phyloP scores from a whole-genome alignment of 1,140 invertebrate species.

The Aphis gossypii region DNA sequence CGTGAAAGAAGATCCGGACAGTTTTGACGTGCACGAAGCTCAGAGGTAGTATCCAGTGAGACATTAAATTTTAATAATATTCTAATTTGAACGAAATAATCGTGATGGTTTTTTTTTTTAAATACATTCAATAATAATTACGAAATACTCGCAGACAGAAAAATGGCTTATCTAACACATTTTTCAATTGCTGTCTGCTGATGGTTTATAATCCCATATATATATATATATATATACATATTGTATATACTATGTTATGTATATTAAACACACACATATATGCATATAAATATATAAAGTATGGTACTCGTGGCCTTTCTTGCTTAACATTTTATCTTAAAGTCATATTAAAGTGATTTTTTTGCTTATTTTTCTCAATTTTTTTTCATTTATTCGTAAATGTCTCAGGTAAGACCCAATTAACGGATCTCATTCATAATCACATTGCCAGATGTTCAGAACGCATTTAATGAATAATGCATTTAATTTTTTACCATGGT shows the following conservation, averaged over 20 bases:
- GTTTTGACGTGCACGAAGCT: conserved; percentile 45
- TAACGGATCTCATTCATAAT: not conserved
- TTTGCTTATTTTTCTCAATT: not conserved
- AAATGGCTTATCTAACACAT: not conserved
- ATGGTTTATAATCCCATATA: not conserved
- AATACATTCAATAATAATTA: not conserved
- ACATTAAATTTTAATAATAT: not conserved
- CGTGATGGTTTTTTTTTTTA: not conserved
- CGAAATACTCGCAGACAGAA: not conserved
- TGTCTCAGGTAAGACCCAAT: not conserved
- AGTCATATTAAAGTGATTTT: not conserved
- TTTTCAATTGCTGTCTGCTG: not conserved
- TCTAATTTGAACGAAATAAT: not conserved
- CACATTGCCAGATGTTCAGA: not conserved
- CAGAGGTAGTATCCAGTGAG: not conserved
- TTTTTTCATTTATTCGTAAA: not conserved
- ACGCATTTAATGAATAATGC: not conserved
- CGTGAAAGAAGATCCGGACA: conserved; percentile 33
- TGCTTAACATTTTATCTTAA: not conserved
- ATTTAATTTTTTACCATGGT: not conserved
- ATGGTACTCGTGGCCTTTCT: not conserved
- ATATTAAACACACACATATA: too few species aligned
- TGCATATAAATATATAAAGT: not conserved
- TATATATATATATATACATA: not conserved
- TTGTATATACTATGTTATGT: not conserved